Evolutionary conservation across 2,888 invertebrate species (phyloP).

Genomic region (Willowsia nigromaculata): DNA sequence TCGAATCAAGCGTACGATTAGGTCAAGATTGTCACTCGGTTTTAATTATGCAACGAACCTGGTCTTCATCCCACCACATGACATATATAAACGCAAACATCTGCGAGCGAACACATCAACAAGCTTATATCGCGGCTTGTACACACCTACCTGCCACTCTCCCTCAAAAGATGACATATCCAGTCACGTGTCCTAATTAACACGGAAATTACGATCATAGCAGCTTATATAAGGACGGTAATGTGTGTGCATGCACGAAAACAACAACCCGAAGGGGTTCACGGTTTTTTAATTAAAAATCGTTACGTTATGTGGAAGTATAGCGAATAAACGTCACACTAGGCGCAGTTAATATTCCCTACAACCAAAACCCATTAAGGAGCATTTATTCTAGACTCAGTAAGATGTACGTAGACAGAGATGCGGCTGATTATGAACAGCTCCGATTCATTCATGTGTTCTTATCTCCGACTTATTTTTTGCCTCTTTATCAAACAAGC

Average conservation of each 20-base stretch:
- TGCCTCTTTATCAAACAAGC: slow-evolving; percentile 27
- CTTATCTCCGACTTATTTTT: not conserved
- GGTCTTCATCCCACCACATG: too few relatives aligned
- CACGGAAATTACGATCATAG: slow-evolving; percentile 52
- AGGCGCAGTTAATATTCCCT: slow-evolving; percentile 32
- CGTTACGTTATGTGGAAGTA: not conserved
- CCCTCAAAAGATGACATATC: slow-evolving; percentile 48
- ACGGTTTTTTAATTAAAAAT: slow-evolving; percentile 62
- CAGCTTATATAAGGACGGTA: slow-evolving; percentile 17
- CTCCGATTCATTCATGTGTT: not conserved
- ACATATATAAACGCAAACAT: too few relatives aligned
- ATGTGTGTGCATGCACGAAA: slow-evolving; percentile 34
- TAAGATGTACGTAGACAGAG: not conserved
- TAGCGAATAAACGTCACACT: not conserved
- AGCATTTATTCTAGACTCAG: not conserved
- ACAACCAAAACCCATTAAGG: slow-evolving; percentile 52
- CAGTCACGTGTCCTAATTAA: slow-evolving; percentile 67
- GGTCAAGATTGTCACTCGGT: not conserved
- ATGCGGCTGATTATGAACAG: not conserved
- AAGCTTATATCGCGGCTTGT: not conserved
- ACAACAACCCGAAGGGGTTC: slow-evolving; percentile 37
- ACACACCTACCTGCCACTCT: slow-evolving; percentile 63
- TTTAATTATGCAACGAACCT: too few relatives aligned
- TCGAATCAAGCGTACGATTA: slow-evolving; percentile 10
- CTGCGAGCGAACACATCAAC: too few relatives aligned